Conservation (phyloP, 2,888 invertebrate genomes). For the Zygogramma bicolorata region DNA sequence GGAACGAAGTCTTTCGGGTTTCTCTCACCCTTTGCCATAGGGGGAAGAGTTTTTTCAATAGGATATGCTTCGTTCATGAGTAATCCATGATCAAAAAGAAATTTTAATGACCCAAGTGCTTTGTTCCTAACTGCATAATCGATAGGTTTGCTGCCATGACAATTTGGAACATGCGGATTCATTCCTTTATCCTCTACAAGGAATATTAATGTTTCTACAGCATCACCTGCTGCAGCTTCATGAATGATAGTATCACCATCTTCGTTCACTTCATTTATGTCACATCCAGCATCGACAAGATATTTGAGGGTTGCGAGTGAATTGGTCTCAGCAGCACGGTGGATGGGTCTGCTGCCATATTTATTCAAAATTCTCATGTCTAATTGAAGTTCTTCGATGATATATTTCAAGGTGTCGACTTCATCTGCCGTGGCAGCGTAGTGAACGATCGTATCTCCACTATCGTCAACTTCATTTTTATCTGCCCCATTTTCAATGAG, state of each 20-base stretch:
- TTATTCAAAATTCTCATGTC: neutral
- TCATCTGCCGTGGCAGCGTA: neutral
- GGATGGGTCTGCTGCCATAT: neutral
- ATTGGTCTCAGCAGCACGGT: neutral
- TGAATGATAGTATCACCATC: slow-evolving; percentile 1
- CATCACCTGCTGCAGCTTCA: neutral
- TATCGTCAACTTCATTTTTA: neutral
- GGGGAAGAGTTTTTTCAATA: neutral
- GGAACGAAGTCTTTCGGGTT: neutral
- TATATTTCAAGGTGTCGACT: neutral
- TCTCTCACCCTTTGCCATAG: neutral
- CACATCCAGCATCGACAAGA: neutral
- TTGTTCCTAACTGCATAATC: neutral
- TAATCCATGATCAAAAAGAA: neutral
- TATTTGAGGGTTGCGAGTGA: neutral
- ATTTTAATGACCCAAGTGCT: neutral
- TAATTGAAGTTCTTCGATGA: neutral
- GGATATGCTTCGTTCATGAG: neutral
- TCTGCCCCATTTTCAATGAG: neutral
- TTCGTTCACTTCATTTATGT: neutral
- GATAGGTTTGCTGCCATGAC: neutral
- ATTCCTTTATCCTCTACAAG: neutral
- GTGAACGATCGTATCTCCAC: neutral
- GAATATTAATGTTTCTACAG: neutral
- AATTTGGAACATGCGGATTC: neutral